A percentile compares a stretch with the other conserved stretches of the same genome.
These are phyloP conservation scores for Listrodromus nycthemerus DNA, from an alignment of 2,888 invertebrate genomes.

Conservation along the genomic window DNA sequence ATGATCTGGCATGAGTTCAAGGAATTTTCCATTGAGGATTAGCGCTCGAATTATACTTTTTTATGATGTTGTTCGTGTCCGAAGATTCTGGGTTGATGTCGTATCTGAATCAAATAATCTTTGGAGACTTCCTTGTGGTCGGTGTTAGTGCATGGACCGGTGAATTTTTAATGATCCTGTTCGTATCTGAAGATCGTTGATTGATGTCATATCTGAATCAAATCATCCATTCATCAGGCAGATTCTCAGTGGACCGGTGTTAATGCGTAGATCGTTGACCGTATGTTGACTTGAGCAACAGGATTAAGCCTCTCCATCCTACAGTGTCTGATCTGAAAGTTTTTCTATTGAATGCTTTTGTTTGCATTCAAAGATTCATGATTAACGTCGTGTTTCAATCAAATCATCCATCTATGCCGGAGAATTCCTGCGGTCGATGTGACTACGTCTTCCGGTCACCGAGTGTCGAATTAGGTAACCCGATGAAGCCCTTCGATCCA, in stretches of 20 bases:
- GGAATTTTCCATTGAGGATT: neutral
- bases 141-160: no score
- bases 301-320: constrained; percentile 46
- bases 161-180: no score
- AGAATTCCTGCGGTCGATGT: neutral
- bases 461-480: constrained; percentile 47
- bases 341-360: no score
- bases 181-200: no score
- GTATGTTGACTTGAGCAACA: constrained; percentile 50
- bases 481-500: constrained; percentile 43
- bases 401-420: neutral
- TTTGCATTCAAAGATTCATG: no score
- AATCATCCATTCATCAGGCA: no score
- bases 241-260: constrained; percentile 3
- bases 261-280: constrained; percentile 43
- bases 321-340: constrained; percentile 61
- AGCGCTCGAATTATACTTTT: neutral
- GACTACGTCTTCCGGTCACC: constrained; percentile 44
- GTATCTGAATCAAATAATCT: constrained; percentile 27
- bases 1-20: constrained; percentile 20
- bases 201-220: no score
- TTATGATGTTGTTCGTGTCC: neutral
- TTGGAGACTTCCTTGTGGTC: neutral
- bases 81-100: neutral
- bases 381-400: no score